phyloP scores from a whole-genome alignment of 2,888 invertebrate genomes.

The Muscina levida region DNA sequence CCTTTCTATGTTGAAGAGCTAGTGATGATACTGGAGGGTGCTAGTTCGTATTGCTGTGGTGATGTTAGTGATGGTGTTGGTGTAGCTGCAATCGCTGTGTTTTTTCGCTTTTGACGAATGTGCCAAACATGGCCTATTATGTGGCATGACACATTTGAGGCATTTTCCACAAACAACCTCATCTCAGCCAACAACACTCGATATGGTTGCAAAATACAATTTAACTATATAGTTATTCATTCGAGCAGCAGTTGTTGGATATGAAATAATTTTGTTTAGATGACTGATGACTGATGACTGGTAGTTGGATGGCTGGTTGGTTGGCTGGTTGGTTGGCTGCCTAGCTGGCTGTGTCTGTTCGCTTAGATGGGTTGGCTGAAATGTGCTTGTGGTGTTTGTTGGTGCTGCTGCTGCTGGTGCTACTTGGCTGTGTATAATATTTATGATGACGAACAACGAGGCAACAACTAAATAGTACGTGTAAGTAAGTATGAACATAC shows the following conservation, averaged over 20 bases:
- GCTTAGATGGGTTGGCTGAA: slow-evolving; percentile 37
- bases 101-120: slow-evolving; percentile 58
- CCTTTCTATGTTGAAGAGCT: slow-evolving; percentile 20
- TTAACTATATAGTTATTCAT: slow-evolving; percentile 13
- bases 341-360: background rate
- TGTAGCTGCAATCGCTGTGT: slow-evolving; percentile 47
- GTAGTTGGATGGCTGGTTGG: slow-evolving; percentile 38
- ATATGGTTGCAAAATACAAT: slow-evolving; percentile 48
- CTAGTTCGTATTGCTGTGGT: slow-evolving; percentile 2
- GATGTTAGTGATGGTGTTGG: slow-evolving; percentile 38
- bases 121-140: slow-evolving; percentile 64
- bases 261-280: slow-evolving; percentile 39
- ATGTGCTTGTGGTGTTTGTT: slow-evolving; percentile 24
- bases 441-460: slow-evolving; percentile 13
- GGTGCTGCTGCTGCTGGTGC: slow-evolving; percentile 4
- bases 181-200: slow-evolving; percentile 40
- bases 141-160: slow-evolving; percentile 62
- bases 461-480: background rate
- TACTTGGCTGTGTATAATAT: slow-evolving; percentile 35
- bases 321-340: slow-evolving; percentile 36
- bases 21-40: background rate
- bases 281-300: slow-evolving; percentile 50
- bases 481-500: background rate
- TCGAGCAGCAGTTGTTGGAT: slow-evolving; percentile 27
- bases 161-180: slow-evolving; percentile 49